Percentiles rank a stretch among this genome's conserved stretches.
These are phyloP conservation scores for Chelonoidis abingdonii DNA, from an alignment of 2,113 vertebrate genomes.

Conservation along the genomic window DNA sequence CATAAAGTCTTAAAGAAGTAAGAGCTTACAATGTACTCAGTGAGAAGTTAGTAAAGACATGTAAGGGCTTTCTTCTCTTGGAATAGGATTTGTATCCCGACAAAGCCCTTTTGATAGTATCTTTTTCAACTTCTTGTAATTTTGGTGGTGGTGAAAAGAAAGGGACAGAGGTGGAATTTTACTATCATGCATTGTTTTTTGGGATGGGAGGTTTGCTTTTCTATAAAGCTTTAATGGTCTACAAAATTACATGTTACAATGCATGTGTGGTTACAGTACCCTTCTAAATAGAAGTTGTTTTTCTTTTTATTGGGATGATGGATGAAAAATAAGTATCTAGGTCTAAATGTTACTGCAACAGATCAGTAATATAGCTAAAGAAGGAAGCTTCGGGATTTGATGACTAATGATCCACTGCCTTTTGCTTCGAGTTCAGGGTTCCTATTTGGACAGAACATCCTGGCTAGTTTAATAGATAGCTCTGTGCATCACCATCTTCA, in stretches of 20 bases:
- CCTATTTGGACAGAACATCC: not conserved
- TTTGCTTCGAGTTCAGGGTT: not conserved
- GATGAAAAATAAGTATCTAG: not conserved
- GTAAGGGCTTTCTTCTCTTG: not conserved
- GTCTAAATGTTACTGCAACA: not conserved
- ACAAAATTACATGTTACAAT: conserved; percentile 11
- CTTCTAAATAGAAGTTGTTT: not conserved
- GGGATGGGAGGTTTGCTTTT: not conserved
- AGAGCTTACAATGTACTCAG: not conserved
- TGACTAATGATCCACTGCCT: not conserved
- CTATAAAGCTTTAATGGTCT: not conserved
- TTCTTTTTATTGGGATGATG: not conserved
- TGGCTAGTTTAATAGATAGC: not conserved
- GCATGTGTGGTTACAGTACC: not conserved
- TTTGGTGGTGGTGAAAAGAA: not conserved
- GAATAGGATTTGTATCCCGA: not conserved
- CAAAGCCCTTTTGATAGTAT: not conserved
- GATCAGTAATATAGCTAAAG: not conserved
- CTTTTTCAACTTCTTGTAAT: not conserved
- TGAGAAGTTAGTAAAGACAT: not conserved
- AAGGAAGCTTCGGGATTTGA: not conserved
- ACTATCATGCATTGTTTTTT: not conserved
- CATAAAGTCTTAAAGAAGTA: not conserved
- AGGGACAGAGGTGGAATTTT: not conserved
- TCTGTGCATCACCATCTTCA: not conserved